These are phyloP conservation scores for Prosapia bicincta DNA, from an alignment of 2,888 invertebrate species.

Conservation along the genomic window DNA sequence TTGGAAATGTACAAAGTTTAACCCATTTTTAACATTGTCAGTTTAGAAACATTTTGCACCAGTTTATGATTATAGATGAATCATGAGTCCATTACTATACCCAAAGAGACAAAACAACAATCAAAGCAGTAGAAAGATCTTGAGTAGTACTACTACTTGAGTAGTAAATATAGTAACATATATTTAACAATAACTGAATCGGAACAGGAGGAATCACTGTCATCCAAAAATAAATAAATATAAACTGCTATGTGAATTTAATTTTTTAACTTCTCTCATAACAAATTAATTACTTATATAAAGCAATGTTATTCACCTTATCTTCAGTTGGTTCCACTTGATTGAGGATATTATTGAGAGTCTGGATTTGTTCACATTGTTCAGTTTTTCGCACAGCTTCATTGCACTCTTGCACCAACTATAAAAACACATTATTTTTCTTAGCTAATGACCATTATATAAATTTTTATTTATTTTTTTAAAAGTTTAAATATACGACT, in stretches of 20 bases:
- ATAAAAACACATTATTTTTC: not conserved
- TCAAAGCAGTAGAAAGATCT: too few relatives aligned
- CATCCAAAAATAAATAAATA: not conserved
- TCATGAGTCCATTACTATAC: too few relatives aligned
- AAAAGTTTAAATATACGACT: not conserved
- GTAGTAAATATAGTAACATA: too few relatives aligned
- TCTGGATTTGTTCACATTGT: conserved; percentile 8
- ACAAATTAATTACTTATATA: not conserved
- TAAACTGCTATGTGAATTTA: not conserved
- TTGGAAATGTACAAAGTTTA: too few relatives aligned
- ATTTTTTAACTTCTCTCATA: not conserved
- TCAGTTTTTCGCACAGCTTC: conserved; percentile 16
- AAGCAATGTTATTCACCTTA: not conserved
- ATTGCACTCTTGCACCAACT: conserved; percentile 23
- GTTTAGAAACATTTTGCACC: too few relatives aligned
- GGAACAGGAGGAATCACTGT: not conserved
- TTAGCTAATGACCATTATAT: not conserved
- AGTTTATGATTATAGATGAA: too few relatives aligned
- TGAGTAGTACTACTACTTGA: too few relatives aligned
- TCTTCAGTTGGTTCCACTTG: not conserved
- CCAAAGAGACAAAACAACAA: too few relatives aligned
- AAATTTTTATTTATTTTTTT: not conserved
- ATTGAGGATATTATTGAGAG: conserved; percentile 9
- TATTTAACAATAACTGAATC: too few relatives aligned
- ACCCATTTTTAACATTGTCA: too few relatives aligned